Evolutionary conservation across 1,140 invertebrate species (phyloP), one percentile per base, ranked within the genome.

Genomic region (Drosophila malerkotliana): DNA sequence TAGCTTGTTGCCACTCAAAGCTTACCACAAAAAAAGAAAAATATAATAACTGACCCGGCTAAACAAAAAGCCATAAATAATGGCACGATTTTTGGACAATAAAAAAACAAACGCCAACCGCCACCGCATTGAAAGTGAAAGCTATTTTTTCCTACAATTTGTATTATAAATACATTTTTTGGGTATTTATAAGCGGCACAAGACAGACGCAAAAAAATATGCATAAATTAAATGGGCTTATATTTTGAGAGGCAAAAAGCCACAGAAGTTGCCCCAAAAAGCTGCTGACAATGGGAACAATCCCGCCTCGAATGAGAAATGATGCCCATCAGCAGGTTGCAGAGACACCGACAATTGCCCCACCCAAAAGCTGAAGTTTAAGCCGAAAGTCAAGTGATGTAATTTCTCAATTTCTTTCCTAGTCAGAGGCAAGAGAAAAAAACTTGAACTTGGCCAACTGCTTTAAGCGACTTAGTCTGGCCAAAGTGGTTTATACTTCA

Each of bases 91-190:
- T 77, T 58, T 55, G 60, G 55, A 41, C 32, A 45, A 58, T 34
- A 72, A 72, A 63, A 63, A 44, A 47, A 21, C 41, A 37, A 18
- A 10, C 6, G 5, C 14, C 41, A 8, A 55, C 53, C 74, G 61
- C 81, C 69, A 81, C 78, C 81, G 59, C 73, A 71, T 54, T 60
- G 64, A 66, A 87, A 85, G 81, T 87, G 81, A 85, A 85, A 85
- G 82, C 73, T 73, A 28, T 68, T 56, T 52, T 51, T 41, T 61
- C 56, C 45, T 59, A 71, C 59, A 74, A 48, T 75, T 81, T 61
- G 14, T 63, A 67, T 77, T 32, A 55, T 57, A 74, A 77, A 64
- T 55, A 59, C 30, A 34, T 61, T 58, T 48, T 68, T 66, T 66
- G 24, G 10, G 34, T 47, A 52, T 69, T 32, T 28, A 15, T 44